These are phyloP conservation scores for Apis dorsata DNA, from an alignment of 1,140 invertebrate genomes.

Conservation along the genomic window DNA sequence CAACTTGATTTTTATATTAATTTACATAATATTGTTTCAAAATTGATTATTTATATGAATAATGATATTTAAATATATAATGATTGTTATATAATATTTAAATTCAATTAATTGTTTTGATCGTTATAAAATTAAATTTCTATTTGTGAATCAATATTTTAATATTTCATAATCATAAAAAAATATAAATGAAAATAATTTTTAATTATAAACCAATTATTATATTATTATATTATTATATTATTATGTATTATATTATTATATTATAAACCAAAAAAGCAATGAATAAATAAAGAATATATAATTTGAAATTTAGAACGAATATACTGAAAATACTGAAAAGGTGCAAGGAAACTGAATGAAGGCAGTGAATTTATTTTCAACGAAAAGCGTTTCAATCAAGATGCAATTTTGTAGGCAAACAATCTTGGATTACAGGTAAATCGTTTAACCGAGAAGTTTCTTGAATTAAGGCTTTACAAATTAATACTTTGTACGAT, in stretches of 20 bases:
- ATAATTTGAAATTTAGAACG: background rate
- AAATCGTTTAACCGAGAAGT: slow-evolving; percentile 10
- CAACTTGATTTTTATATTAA: too few relatives aligned
- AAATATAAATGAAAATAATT: background rate
- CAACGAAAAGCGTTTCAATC: slow-evolving; percentile 18
- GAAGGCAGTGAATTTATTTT: slow-evolving; percentile 17
- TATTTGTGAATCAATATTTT: too few relatives aligned
- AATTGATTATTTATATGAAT: too few relatives aligned
- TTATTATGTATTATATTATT: too few relatives aligned
- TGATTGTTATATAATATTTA: too few relatives aligned
- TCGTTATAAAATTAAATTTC: too few relatives aligned
- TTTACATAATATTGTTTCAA: too few relatives aligned
- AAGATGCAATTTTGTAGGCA: slow-evolving; percentile 34
- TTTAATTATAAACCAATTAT: background rate
- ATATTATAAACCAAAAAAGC: background rate
- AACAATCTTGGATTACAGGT: slow-evolving; percentile 6
- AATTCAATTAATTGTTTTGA: too few relatives aligned
- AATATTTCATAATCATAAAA: too few relatives aligned
- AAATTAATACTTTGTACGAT: slow-evolving; percentile 12
- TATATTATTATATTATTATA: too few relatives aligned
- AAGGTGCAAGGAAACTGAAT: background rate
- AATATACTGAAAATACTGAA: slow-evolving; percentile 5
- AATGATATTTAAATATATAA: too few relatives aligned
- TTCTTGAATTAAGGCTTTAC: slow-evolving; percentile 1
- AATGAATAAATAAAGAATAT: background rate